Evolutionary conservation across 2,888 invertebrate species (phyloP).

Genomic region (Melanophora roralis): DNA sequence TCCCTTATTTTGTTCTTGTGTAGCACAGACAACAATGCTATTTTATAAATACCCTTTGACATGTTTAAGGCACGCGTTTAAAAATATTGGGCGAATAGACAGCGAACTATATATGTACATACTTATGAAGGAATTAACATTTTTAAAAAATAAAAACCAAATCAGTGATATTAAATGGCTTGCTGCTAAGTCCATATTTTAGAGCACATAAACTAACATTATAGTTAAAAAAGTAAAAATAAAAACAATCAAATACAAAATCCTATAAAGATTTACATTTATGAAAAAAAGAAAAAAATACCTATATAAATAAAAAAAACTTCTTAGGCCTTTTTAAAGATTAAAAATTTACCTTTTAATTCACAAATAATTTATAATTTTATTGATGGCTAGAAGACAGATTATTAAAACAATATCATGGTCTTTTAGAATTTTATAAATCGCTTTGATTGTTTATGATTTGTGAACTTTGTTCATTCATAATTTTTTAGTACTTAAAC

Average conservation of each 20-base stretch:
- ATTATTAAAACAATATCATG: no score
- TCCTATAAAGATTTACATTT: background rate
- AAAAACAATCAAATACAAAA: background rate
- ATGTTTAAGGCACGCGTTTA: constrained; percentile 57
- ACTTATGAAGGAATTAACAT: background rate
- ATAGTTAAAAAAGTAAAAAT: constrained; percentile 12
- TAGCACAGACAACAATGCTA: background rate
- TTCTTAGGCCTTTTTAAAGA: no score
- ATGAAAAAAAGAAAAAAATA: constrained; percentile 3
- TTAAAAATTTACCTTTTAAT: background rate
- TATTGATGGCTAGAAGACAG: no score
- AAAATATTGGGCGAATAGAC: constrained; percentile 38
- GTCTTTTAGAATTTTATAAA: no score
- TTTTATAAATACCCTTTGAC: constrained; percentile 52
- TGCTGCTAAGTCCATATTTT: constrained; percentile 13
- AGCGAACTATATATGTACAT: background rate
- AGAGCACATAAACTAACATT: background rate
- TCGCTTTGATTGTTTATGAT: no score
- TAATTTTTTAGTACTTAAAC: no score
- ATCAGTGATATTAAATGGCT: background rate
- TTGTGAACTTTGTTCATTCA: no score
- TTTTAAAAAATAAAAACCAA: background rate
- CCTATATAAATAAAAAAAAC: no score
- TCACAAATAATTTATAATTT: background rate
- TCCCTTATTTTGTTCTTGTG: background rate